These are phyloP conservation scores for Enteromius argenteus DNA, from an alignment of 2,797 vertebrate genomes.

Conservation along the genomic window DNA sequence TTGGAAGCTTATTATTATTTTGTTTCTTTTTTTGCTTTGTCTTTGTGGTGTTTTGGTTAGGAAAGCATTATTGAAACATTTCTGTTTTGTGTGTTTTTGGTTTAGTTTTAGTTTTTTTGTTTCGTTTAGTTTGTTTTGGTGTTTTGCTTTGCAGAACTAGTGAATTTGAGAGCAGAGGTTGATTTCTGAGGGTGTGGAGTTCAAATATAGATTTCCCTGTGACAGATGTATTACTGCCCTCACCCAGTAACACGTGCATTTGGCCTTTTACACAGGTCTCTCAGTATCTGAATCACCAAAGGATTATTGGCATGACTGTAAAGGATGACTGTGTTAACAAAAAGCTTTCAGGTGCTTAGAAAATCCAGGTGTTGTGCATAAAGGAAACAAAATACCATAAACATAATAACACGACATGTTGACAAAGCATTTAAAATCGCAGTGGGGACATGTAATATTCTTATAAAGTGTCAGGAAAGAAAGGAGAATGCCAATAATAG, in stretches of 20 bases:
- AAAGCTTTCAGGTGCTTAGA: slow-evolving; percentile 24
- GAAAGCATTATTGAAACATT: not conserved
- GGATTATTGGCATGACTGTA: slow-evolving; percentile 3
- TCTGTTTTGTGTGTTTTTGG: not conserved
- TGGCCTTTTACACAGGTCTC: not conserved
- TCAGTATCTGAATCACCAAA: slow-evolving; percentile 13
- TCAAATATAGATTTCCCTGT: not conserved
- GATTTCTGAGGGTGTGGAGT: not conserved
- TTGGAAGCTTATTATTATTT: not conserved
- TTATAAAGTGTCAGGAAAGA: not conserved
- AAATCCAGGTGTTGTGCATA: slow-evolving; percentile 15
- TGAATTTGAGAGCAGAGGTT: slow-evolving; percentile 5
- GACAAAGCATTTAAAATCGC: slow-evolving; percentile 10
- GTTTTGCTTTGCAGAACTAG: not conserved
- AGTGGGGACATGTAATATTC: not conserved
- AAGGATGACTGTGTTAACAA: not conserved
- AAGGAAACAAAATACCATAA: slow-evolving; percentile 12
- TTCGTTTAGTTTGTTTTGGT: not conserved
- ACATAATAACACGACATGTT: not conserved
- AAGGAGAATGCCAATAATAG: not conserved
- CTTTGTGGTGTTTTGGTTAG: too few relatives aligned
- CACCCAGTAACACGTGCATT: slow-evolving; percentile 21
- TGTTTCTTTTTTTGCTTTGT: not conserved
- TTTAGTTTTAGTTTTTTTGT: not conserved
- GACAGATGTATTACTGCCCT: not conserved